Conservation (phyloP, 2,113 vertebrate genomes). For the Sebastes fasciatus region DNA sequence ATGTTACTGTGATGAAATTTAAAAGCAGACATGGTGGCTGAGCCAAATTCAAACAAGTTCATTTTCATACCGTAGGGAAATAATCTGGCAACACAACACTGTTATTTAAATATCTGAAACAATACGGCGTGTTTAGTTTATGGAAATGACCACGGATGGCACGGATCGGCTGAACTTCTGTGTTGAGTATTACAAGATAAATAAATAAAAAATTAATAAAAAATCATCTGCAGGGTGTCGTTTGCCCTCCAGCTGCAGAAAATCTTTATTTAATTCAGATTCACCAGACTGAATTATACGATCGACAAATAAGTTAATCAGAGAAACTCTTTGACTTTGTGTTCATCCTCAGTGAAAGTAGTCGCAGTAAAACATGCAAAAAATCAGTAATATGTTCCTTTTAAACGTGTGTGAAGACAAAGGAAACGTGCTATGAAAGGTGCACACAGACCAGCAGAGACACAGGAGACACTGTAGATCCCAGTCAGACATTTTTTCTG, state of each 20-base stretch:
- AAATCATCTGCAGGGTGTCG: no score
- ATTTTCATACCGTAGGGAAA: constrained; percentile 58
- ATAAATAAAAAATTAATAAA: no score
- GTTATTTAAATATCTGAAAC: constrained; percentile 25
- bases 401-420: not conserved
- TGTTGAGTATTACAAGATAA: no score
- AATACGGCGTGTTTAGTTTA: not conserved
- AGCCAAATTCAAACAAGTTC: not conserved
- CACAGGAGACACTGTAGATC: not conserved
- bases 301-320: no score
- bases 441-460: not conserved
- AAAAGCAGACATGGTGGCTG: not conserved
- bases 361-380: not conserved
- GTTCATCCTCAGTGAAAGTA: not conserved
- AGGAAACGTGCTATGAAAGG: not conserved
- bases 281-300: no score
- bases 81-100: not conserved
- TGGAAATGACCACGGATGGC: not conserved
- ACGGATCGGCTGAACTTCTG: not conserved
- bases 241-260: no score
- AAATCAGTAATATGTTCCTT: not conserved
- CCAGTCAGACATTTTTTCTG: not conserved
- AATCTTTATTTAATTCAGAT: no score
- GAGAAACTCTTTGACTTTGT: not conserved
- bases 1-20: not conserved